phyloP scores from a whole-genome alignment of 2,113 vertebrate genomes.

The Chionis minor region DNA sequence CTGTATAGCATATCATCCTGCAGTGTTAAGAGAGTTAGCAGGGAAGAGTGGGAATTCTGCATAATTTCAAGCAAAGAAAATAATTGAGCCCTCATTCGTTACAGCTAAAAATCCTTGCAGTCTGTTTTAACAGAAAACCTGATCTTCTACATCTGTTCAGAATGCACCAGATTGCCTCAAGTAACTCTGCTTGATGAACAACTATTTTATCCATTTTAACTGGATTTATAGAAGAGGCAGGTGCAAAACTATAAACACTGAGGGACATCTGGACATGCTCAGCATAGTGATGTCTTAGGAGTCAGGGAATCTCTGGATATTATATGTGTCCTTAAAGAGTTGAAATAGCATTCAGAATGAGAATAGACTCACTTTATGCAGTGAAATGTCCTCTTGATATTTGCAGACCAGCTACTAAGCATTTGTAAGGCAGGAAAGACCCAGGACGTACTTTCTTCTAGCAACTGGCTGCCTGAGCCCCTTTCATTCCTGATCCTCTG shows the following conservation, averaged over 20 bases:
- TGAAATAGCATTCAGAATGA: background rate
- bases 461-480: background rate
- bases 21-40: background rate
- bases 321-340: background rate
- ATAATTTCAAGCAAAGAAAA: background rate
- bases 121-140: constrained; percentile 23
- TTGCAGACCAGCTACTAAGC: background rate
- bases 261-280: background rate
- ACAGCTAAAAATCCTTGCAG: background rate
- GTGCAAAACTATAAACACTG: background rate
- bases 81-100: background rate
- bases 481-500: background rate
- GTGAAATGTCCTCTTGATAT: background rate
- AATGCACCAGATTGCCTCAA: background rate
- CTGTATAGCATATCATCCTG: background rate
- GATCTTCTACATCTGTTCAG: constrained; percentile 22
- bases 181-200: background rate
- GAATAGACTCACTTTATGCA: background rate
- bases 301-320: background rate
- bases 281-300: background rate
- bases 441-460: background rate
- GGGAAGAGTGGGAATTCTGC: background rate
- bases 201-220: background rate
- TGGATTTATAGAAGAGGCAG: constrained; percentile 5
- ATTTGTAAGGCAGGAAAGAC: background rate